Evolutionary conservation across 2,888 invertebrate species (phyloP).

Genomic region (Onthophagus sagittarius): DNA sequence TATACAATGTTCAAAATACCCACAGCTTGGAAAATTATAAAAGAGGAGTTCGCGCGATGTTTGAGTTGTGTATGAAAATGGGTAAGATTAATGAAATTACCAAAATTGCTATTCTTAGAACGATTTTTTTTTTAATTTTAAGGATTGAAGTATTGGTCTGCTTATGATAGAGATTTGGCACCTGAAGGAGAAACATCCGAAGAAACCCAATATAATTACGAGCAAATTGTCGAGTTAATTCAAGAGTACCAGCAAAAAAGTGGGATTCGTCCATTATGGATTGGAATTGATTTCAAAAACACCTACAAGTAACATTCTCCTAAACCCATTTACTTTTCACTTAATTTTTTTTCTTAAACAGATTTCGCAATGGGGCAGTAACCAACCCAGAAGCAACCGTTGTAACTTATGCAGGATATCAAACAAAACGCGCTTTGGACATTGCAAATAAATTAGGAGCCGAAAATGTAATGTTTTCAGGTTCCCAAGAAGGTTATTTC

Average conservation of each 20-base stretch:
- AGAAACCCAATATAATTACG: slow-evolving; percentile 55
- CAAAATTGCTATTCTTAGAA: background rate
- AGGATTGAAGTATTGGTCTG: slow-evolving; percentile 59
- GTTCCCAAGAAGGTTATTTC: slow-evolving; percentile 29
- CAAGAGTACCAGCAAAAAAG: slow-evolving; percentile 54
- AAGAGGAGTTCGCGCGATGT: slow-evolving; percentile 56
- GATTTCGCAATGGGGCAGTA: slow-evolving; percentile 55
- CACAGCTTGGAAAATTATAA: slow-evolving; percentile 57
- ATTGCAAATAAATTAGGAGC: slow-evolving; percentile 58
- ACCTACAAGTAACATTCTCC: slow-evolving; percentile 24
- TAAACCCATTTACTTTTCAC: background rate
- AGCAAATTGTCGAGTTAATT: slow-evolving; percentile 57
- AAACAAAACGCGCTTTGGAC: slow-evolving; percentile 61
- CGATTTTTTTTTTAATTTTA: background rate
- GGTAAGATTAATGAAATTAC: slow-evolving; percentile 38
- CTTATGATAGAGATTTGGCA: slow-evolving; percentile 60
- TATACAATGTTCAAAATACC: slow-evolving; percentile 21
- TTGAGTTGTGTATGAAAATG: slow-evolving; percentile 61
- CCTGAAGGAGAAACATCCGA: slow-evolving; percentile 55
- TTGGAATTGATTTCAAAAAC: slow-evolving; percentile 60
- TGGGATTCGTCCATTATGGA: slow-evolving; percentile 59
- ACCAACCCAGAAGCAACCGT: slow-evolving; percentile 59
- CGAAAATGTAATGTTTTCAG: slow-evolving; percentile 55
- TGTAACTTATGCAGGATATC: slow-evolving; percentile 58
- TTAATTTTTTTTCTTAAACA: slow-evolving; percentile 14